A percentile compares a stretch with the other conserved stretches of the same genome.
Evolutionary conservation across 1,140 invertebrate species (phyloP).

Genomic region (Hycleus phaleratus): DNA sequence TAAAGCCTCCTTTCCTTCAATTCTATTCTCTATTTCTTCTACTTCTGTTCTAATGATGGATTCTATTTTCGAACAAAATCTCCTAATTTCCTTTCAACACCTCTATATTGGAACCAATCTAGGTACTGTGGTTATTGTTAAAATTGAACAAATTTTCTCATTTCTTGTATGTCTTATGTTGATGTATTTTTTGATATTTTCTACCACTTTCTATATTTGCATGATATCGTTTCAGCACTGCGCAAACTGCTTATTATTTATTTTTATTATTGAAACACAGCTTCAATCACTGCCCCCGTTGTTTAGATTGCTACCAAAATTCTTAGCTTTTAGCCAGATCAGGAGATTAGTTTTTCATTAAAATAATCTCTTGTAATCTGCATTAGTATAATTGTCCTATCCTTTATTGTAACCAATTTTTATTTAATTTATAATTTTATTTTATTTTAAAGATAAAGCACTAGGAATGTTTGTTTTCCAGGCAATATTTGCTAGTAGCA

Average conservation of each 20-base stretch:
- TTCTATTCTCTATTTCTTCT: too few species aligned
- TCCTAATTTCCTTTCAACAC: too few species aligned
- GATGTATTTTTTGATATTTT: slow-evolving; percentile 11
- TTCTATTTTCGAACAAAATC: too few species aligned
- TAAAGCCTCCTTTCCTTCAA: too few species aligned
- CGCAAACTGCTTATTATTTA: slow-evolving; percentile 4
- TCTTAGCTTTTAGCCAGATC: too few species aligned
- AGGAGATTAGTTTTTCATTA: too few species aligned
- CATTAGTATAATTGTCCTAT: too few species aligned
- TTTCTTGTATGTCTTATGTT: slow-evolving; percentile 10
- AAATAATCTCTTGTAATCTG: too few species aligned
- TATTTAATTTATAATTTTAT: background rate
- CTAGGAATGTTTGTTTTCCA: slow-evolving; percentile 54
- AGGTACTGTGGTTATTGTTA: slow-evolving; percentile 7
- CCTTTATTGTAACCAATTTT: background rate
- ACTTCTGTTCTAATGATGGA: too few species aligned
- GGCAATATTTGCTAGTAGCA: slow-evolving; percentile 97
- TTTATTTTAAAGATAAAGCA: slow-evolving; percentile 7
- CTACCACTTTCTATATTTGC: slow-evolving; percentile 5
- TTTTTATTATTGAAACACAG: too few species aligned
- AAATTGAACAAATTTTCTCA: slow-evolving; percentile 2
- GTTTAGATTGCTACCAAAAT: too few species aligned
- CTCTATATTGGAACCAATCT: background rate
- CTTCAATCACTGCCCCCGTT: too few species aligned
- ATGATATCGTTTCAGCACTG: slow-evolving; percentile 8